Base-by-base conservation (phyloP, 2,888 invertebrate species). In the Digitonthophagus gazella region DNA sequence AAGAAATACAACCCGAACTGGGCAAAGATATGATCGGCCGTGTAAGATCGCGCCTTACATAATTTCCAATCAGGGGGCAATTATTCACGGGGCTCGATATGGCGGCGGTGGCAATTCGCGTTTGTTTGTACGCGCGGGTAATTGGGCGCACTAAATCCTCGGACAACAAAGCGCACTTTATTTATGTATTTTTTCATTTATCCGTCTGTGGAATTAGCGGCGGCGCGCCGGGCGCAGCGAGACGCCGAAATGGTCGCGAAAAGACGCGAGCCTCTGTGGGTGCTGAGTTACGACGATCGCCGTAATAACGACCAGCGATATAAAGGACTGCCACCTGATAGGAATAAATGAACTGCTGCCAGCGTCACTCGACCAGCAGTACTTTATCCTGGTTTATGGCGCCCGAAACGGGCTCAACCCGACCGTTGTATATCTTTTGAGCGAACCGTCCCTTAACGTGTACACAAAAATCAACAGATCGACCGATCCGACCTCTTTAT, bases 291-390 rank as follows among this genome's bases (percentile, higher is more conserved):
- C 76, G 72, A 74, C 72, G 68, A 71, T 69, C 67, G 74, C 75
- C 74, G 76, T 75, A 75, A 77, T 78, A 77, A 78, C 78, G 77
- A 79, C 76, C 75, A 73, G 76, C 73, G 76, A 76, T 77, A 78
- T 78, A 78, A 77, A 74, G 77, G 76, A 63, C 58, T 58, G 66
- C 79, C 78, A 79, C 79, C 79, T 78, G 77, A 78, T 79, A 76
- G 20, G 64, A 61, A 61, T 61, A 61, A 61, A 61, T 61, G 61
- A 61, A 61, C 19, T 18, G 61, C 61, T 61, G 61, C 61, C 61
- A 61, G 19, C 61, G 20, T 61, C 14, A 61, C 61, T 61, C 20
- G 20, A 18, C 19, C 16, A 58, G 19, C 61, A 20, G 20, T 61
- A 61, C 61, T 61, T 61, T 61, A 44, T 44, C 28, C 28, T 44